Percentiles rank a stretch among this genome's conserved stretches.
Conservation (phyloP, 2,888 invertebrate genomes). For the Anoncus sp. region DNA sequence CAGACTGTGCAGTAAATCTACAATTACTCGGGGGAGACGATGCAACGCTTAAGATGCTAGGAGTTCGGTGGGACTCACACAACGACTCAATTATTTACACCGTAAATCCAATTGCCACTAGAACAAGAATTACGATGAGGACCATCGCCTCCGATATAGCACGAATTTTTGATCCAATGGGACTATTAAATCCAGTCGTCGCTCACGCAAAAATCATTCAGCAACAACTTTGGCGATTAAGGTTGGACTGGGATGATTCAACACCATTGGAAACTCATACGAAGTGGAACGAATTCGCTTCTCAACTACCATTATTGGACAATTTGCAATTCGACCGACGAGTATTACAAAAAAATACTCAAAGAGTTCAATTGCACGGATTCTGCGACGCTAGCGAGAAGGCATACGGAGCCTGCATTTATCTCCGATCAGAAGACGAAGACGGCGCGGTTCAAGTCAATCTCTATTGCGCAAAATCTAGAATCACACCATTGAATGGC, state of each 20-base stretch:
- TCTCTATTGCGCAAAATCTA: slow-evolving; percentile 19
- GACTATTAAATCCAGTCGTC: slow-evolving; percentile 64
- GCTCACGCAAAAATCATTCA: slow-evolving; percentile 63
- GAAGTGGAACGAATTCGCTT: slow-evolving; percentile 51
- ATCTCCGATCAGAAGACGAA: neutral
- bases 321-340: slow-evolving; percentile 55
- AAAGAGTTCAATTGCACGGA: slow-evolving; percentile 60
- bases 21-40: slow-evolving; percentile 6
- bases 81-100: slow-evolving; percentile 21
- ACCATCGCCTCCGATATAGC: slow-evolving; percentile 66
- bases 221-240: slow-evolving; percentile 65
- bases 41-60: slow-evolving; percentile 40
- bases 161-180: slow-evolving; percentile 67
- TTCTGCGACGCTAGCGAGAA: slow-evolving; percentile 66
- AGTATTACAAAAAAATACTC: slow-evolving; percentile 24
- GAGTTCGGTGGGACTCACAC: slow-evolving; percentile 34
- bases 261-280: slow-evolving; percentile 52
- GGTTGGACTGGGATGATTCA: slow-evolving; percentile 67
- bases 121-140: slow-evolving; percentile 52
- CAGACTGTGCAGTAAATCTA: slow-evolving; percentile 31
- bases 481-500: slow-evolving; percentile 19
- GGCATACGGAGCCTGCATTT: slow-evolving; percentile 63
- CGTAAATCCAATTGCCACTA: slow-evolving; percentile 13
- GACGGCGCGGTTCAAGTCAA: neutral
- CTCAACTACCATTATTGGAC: slow-evolving; percentile 54